Evolutionary conservation across 2,113 vertebrate species (phyloP).

Genomic region (Melanotaenia duboulayi): DNA sequence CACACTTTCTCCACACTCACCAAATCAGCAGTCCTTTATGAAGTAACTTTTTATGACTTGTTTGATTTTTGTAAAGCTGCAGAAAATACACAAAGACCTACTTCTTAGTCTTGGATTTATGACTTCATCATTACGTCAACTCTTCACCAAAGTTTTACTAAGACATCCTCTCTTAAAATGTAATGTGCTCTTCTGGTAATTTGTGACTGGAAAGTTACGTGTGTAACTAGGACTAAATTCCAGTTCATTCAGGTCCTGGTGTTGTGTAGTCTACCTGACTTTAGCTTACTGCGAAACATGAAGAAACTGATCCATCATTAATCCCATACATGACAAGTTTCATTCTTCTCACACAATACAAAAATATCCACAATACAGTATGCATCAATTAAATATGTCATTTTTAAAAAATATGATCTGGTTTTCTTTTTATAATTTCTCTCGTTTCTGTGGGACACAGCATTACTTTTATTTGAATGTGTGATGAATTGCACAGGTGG

Average conservation of each 20-base stretch:
- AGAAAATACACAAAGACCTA: background rate
- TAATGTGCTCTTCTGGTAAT: background rate
- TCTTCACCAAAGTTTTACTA: too few relatives aligned
- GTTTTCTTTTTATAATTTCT: background rate
- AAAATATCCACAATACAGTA: background rate
- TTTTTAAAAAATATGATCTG: background rate
- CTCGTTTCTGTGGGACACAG: background rate
- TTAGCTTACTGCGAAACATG: background rate
- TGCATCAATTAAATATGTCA: background rate
- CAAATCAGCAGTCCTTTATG: background rate
- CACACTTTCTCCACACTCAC: background rate
- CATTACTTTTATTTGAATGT: conserved; percentile 4
- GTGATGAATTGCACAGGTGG: background rate
- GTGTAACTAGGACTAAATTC: background rate
- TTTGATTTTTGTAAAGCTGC: background rate
- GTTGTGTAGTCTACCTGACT: background rate
- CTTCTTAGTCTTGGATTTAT: too few relatives aligned
- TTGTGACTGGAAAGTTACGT: background rate
- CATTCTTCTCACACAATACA: background rate
- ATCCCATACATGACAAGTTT: background rate
- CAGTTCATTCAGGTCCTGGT: background rate
- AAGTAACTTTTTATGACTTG: background rate
- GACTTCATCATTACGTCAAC: background rate
- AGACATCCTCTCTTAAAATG: background rate
- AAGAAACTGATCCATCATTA: background rate